These are phyloP conservation scores for Drosophila subobscura DNA, from an alignment of 1,140 invertebrate species.

Conservation along the genomic window DNA sequence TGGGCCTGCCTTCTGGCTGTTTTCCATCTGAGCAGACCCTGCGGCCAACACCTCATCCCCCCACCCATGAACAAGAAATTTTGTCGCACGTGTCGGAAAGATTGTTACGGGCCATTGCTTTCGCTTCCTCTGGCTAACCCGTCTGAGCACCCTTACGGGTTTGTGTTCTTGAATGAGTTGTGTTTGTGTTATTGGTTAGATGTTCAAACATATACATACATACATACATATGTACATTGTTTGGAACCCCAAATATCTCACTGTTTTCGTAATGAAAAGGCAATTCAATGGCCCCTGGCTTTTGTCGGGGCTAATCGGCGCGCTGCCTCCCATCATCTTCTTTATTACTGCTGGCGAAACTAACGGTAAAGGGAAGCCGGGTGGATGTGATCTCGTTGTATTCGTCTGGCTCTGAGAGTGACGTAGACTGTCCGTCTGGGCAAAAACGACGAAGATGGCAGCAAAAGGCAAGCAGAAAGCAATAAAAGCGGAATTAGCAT, in stretches of 20 bases:
- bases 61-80: constrained; percentile 53
- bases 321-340: constrained; percentile 5
- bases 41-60: constrained; percentile 5
- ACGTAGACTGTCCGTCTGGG: constrained; percentile 15
- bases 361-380: constrained; percentile 56
- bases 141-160: neutral
- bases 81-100: constrained; percentile 81
- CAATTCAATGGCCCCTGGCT: constrained; percentile 78
- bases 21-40: constrained; percentile 10
- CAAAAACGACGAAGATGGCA: constrained; percentile 27
- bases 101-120: constrained; percentile 80
- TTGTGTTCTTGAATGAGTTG: constrained; percentile 37
- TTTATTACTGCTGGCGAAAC: constrained; percentile 21
- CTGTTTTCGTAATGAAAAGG: constrained; percentile 61
- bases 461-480: constrained; percentile 48
- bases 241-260: constrained; percentile 14
- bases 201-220: constrained; percentile 8
- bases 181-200: constrained; percentile 24
- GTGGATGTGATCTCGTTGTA: constrained; percentile 26
- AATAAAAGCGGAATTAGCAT: constrained; percentile 77
- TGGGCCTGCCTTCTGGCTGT: constrained; percentile 36
- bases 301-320: constrained; percentile 13
- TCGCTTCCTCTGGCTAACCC: constrained; percentile 29
- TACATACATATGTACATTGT: constrained; percentile 1
- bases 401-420: constrained; percentile 34